Evolutionary conservation across 2,113 vertebrate genomes (phyloP).

Genomic region (Mastomys coucha): DNA sequence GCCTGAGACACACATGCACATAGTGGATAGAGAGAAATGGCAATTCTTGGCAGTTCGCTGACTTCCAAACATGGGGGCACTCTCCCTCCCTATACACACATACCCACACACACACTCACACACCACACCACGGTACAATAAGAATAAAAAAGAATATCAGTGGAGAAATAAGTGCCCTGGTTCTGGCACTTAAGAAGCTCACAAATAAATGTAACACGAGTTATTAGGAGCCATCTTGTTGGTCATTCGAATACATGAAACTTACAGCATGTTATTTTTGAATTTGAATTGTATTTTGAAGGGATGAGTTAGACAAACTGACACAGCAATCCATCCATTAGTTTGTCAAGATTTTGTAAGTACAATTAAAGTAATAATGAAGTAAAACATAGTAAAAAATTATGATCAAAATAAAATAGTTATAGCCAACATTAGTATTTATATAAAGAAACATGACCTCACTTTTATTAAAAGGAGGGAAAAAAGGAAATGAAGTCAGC

Average conservation of each 20-base stretch:
- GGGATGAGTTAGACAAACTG: neutral
- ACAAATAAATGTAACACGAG: neutral
- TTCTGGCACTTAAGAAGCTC: neutral
- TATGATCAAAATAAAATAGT: slow-evolving; percentile 1
- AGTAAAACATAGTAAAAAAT: neutral
- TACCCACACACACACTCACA: neutral
- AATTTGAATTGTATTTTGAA: slow-evolving; percentile 48
- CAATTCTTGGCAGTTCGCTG: neutral
- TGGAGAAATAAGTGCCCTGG: neutral
- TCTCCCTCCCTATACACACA: neutral
- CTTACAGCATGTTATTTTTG: neutral
- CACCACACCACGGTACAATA: neutral
- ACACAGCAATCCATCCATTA: neutral
- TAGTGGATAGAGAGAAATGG: neutral
- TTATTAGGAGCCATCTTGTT: neutral
- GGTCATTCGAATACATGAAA: neutral
- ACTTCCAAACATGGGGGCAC: neutral
- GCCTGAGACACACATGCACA: neutral
- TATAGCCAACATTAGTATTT: slow-evolving; percentile 19
- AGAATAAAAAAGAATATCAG: neutral
- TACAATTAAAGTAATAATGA: slow-evolving; percentile 19
- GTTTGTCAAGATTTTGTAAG: slow-evolving; percentile 23
- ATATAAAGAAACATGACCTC: slow-evolving; percentile 2
- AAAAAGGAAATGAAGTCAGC: neutral
- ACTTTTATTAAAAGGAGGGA: neutral